Percentiles rank a stretch among this genome's conserved stretches.
These are phyloP conservation scores for Dicaeum eximium DNA, from an alignment of 2,113 vertebrate genomes.

Conservation along the genomic window DNA sequence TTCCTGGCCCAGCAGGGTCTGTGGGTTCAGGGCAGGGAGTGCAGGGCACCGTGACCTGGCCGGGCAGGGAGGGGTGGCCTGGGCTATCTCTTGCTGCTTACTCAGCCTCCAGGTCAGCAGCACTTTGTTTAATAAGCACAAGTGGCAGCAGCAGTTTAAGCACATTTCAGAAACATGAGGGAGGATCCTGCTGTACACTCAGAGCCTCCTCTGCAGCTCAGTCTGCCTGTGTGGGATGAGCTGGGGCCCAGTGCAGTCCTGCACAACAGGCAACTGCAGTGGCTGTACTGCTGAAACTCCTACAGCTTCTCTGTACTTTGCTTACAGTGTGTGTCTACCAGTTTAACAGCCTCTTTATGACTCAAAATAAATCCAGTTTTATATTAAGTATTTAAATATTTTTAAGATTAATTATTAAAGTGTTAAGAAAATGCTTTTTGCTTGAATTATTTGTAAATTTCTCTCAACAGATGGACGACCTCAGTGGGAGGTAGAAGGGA, in stretches of 20 bases:
- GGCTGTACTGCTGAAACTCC: background rate
- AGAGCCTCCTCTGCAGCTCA: background rate
- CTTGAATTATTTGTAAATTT: constrained; percentile 63
- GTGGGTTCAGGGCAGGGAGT: background rate
- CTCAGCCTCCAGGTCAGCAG: background rate
- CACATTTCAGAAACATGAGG: background rate
- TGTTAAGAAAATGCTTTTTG: background rate
- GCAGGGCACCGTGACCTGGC: background rate
- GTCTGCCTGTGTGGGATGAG: fast-evolving
- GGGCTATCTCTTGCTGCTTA: background rate
- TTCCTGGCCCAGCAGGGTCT: fast-evolving
- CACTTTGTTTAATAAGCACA: background rate
- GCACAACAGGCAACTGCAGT: fast-evolving
- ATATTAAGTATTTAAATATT: background rate
- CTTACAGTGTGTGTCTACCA: background rate
- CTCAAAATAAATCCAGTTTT: background rate
- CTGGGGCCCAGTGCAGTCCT: background rate
- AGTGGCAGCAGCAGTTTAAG: background rate
- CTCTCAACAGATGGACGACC: constrained; percentile 88
- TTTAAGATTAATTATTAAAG: background rate
- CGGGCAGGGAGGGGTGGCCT: background rate
- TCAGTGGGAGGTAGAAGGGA: constrained; percentile 97
- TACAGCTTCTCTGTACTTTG: background rate
- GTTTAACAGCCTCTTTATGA: background rate
- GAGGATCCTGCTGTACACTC: fast-evolving